These are phyloP conservation scores for Proisotoma minuta DNA, from an alignment of 2,888 invertebrate species.

Conservation along the genomic window DNA sequence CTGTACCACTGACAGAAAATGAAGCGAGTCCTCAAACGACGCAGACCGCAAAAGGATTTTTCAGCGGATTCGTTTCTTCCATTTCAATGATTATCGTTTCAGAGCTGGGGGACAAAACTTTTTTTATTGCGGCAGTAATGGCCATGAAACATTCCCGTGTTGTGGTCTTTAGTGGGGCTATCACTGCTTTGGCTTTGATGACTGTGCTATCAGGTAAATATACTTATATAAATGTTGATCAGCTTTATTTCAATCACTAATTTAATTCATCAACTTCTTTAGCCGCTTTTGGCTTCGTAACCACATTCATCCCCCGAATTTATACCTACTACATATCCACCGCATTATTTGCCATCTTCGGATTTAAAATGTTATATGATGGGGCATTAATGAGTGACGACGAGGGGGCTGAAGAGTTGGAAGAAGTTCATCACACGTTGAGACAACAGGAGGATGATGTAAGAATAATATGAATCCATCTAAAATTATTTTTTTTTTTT, in stretches of 20 bases:
- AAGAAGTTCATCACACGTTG: constrained; percentile 92
- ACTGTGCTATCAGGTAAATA: constrained; percentile 76
- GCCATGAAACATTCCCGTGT: constrained; percentile 94
- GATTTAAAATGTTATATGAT: constrained; percentile 95
- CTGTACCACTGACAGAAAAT: not conserved
- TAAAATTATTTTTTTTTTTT: not conserved
- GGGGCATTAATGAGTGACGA: constrained; percentile 88
- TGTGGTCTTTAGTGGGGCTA: constrained; percentile 88
- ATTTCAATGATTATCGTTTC: constrained; percentile 95
- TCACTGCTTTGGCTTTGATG: constrained; percentile 86
- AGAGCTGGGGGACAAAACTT: constrained; percentile 97
- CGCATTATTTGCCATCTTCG: constrained; percentile 90
- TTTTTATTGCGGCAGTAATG: constrained; percentile 99
- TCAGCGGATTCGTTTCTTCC: constrained; percentile 90
- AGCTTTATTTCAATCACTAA: not conserved
- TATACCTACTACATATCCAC: constrained; percentile 95
- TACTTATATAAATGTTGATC: constrained; percentile 1
- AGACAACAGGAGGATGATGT: constrained; percentile 91
- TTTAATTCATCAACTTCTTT: constrained; percentile 45
- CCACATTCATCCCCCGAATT: constrained; percentile 84
- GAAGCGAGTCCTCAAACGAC: not conserved
- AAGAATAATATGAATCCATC: constrained; percentile 37
- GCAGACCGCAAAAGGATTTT: constrained; percentile 60
- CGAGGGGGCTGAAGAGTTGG: constrained; percentile 91
- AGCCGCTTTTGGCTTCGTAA: constrained; percentile 86